These are phyloP conservation scores for Rhagophthalmus giganteus DNA, from an alignment of 2,888 invertebrate species.

Conservation along the genomic window DNA sequence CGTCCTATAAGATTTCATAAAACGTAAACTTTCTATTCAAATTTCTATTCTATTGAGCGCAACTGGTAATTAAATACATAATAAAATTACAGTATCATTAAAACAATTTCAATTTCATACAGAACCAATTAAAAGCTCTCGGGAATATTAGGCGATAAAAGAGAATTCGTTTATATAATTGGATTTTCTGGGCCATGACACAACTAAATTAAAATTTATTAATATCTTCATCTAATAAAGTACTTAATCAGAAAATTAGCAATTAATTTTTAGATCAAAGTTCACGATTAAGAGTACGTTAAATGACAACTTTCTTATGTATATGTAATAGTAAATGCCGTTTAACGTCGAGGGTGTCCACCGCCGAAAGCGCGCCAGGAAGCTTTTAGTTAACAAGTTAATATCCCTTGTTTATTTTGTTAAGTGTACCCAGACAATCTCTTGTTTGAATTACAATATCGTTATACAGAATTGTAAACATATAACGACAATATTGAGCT, in stretches of 20 bases:
- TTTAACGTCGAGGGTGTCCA: not conserved
- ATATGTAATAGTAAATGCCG: too few species aligned
- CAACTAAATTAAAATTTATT: constrained; percentile 3
- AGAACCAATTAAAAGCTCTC: constrained; percentile 7
- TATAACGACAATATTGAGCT: constrained; percentile 15
- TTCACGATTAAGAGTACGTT: not conserved
- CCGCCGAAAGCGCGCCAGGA: constrained; percentile 3
- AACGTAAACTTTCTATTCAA: too few species aligned
- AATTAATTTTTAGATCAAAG: not conserved
- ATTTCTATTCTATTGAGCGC: too few species aligned
- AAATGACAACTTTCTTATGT: not conserved
- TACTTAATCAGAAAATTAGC: not conserved
- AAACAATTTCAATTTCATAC: constrained; percentile 11
- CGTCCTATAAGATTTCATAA: too few species aligned
- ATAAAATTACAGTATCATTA: constrained; percentile 10
- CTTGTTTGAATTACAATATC: constrained; percentile 23
- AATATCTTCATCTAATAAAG: not conserved
- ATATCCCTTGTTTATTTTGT: constrained; percentile 22
- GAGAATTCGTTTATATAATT: constrained; percentile 12
- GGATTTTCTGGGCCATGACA: constrained; percentile 3
- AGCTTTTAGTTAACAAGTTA: constrained; percentile 19
- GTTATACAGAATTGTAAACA: constrained; percentile 15
- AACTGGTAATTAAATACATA: constrained; percentile 7
- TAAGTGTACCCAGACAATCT: constrained; percentile 22
- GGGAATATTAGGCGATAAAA: constrained; percentile 2